phyloP scores from a whole-genome alignment of 2,113 vertebrate genomes.

The Neotragus pygmaeus region DNA sequence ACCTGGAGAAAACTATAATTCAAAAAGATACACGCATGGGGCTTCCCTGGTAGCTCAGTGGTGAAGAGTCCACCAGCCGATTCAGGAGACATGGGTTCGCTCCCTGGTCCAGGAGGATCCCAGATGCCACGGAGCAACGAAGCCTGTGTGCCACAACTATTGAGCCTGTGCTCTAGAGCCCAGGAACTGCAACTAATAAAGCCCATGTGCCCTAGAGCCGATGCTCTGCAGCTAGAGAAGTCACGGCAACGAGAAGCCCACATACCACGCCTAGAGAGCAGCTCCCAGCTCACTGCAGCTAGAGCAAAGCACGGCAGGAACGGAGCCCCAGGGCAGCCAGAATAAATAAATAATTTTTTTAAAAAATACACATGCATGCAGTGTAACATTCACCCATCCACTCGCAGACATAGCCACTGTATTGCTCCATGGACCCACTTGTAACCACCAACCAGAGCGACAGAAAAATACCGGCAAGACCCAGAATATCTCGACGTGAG shows the following conservation, averaged over 20 bases:
- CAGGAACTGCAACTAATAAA: neutral
- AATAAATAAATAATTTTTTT: neutral
- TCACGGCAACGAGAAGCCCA: neutral
- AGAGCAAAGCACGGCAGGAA: neutral
- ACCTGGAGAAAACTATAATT: neutral
- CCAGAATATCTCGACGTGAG: neutral
- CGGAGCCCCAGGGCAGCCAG: neutral
- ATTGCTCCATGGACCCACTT: neutral
- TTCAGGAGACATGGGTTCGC: neutral
- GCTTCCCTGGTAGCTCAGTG: neutral
- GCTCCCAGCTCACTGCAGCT: neutral
- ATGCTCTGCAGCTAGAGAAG: neutral
- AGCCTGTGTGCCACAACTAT: neutral
- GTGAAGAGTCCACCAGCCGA: neutral
- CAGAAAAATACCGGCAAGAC: neutral
- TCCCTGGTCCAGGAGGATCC: neutral
- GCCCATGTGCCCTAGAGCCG: neutral
- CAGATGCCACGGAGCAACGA: neutral
- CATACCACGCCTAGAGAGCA: neutral
- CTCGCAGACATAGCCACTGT: neutral
- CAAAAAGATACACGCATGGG: neutral
- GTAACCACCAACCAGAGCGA: neutral
- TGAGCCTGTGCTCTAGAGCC: neutral
- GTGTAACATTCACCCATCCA: too few species aligned
- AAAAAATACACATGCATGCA: too few species aligned